Base-by-base conservation (phyloP, 2,888 invertebrate species). In the Pristionchus japonicus region DNA sequence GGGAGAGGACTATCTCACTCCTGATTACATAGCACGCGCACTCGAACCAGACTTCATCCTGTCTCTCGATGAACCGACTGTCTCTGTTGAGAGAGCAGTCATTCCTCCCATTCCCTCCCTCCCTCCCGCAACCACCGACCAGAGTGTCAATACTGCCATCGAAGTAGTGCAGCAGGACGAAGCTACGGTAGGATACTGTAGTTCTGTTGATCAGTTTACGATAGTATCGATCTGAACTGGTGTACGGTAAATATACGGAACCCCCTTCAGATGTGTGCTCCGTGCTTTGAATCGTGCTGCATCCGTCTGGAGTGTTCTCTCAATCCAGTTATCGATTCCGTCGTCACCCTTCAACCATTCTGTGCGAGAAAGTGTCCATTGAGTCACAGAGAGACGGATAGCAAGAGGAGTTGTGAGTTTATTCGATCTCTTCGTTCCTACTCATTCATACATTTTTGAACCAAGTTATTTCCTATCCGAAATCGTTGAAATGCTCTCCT, bases 391-490 rank as follows among this genome's bases (percentile, higher is more conserved):
- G 82, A 83, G 52, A 52, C 6, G 7, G 20, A 15, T 34, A 23
- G n/a, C 49, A 83, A 83, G 52, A 83, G 52, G 52, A 83, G 27
- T 52, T 83, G 82, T 83, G 34, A 83, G 82, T 83, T 34, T n/a
- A n/a, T n/a, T n/a, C n/a, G n/a, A n/a, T 43, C 80, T 37, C 37
- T 74, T n/a, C n/a, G n/a, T n/a, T n/a, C n/a, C n/a, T n/a, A n/a
- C n/a, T n/a, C n/a, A n/a, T n/a, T n/a, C n/a, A n/a, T n/a, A n/a
- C n/a, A n/a, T n/a, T n/a, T n/a, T n/a, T n/a, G n/a, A 6, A 40
- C 43, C 20, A 40, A 40, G 23, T 4, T 40, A 70, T 23, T 40
- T 23, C 20, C 11, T 23, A 11, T 37, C 70, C 7, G 23, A 11
- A 23, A 37, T 20, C 20, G 7, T 1, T 3, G 9, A 3, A 20